Base-by-base conservation (phyloP, 2,888 invertebrate species). In the Spicauda simplicius region DNA sequence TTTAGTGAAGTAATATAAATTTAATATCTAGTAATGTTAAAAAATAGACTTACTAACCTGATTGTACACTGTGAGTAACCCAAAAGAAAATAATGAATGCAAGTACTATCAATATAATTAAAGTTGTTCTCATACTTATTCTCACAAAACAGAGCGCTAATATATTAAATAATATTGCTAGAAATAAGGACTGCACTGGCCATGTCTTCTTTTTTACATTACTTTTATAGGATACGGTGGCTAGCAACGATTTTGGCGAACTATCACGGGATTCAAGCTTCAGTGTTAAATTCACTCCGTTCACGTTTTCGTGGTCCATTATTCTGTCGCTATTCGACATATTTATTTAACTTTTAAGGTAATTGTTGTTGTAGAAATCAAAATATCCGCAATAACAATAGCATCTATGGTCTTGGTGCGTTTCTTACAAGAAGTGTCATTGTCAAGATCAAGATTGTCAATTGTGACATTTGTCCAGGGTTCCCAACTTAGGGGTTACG, bases 61-160 rank as follows among this genome's bases (percentile, higher is more conserved):
- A 88, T 69, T 92, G 91, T 54, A 92, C 92, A 77, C 86, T 90
- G 70, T 91, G 90, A 5, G 91, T 90, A 20, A 92, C 77, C 91
- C 91, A 92, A 75, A 92, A 89, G 70, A 88, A 86, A 4, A 86
- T 74, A 18, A 92, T 73, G 67, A 88, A 86, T 0, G 86, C 81
- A 70, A 88, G 76, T 12, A 88, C 84, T 70, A 86, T 81, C 59
- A 89, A 71, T 69, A 88, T 89, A 18, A 90, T 74, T 61, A 82
- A 72, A 58, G 87, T 78, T 41, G 84, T 79, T 25, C 83, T 86
- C n/a, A 90, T 16, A 80, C 84, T 90, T 68, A 91, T 86, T 30
- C 81, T 79, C 25, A 90, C 75, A 60, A 84, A 90, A 57, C 75
- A 76, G 25, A 90, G 72, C 0, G 86, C 83, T 74, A 90, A 50